Conservation (phyloP, 2,113 vertebrate genomes). For the Sialia sialis region DNA sequence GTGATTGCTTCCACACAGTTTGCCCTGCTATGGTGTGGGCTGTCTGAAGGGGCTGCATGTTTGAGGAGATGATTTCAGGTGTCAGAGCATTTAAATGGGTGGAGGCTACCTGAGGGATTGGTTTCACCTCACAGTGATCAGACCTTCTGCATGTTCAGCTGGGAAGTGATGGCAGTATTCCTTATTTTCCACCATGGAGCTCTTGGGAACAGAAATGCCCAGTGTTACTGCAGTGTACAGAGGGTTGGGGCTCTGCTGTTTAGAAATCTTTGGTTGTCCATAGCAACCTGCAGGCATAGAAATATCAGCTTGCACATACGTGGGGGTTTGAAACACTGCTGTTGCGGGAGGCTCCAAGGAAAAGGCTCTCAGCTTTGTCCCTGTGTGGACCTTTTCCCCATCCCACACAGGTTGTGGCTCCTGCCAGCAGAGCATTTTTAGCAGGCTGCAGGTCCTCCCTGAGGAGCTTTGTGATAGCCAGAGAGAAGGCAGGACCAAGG, state of each 20-base stretch:
- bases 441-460: background rate
- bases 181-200: background rate
- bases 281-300: slow-evolving; percentile 37
- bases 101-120: accelerated
- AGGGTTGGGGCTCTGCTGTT: background rate
- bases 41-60: background rate
- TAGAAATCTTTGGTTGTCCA: slow-evolving; percentile 15
- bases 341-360: background rate
- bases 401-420: background rate
- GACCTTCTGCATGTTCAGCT: background rate
- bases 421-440: background rate
- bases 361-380: background rate
- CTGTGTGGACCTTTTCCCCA: background rate
- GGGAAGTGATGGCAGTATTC: background rate
- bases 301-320: background rate
- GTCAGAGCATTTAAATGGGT: background rate
- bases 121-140: background rate
- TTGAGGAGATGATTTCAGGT: background rate
- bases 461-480: accelerated
- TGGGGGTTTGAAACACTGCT: background rate
- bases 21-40: background rate
- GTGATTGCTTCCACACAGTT: background rate
- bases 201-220: background rate
- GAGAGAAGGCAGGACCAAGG: background rate
- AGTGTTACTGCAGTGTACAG: background rate